Base-by-base conservation (phyloP, 2,113 vertebrate genomes). In the Halichoeres trimaculatus region DNA sequence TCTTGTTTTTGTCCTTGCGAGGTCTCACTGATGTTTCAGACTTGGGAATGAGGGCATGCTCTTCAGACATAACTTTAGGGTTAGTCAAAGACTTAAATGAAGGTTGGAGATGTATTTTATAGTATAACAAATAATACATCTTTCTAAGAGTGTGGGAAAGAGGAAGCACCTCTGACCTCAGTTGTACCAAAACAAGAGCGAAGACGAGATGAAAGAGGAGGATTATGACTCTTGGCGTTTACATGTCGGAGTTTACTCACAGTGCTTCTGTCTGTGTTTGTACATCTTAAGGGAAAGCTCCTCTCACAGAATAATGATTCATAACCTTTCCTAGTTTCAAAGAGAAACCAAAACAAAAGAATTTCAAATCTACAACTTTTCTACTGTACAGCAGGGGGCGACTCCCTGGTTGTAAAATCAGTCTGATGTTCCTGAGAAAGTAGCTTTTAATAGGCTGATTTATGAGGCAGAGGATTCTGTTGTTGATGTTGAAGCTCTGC, bases 141-240 rank as follows among this genome's bases (percentile, higher is more conserved):
- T 54, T 1, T 38, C 45, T 58, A 65, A 26, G 62, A 8, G 34
- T 35, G 62, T 72, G 63, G 52, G 48, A 78, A 71, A 81, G 51
- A 73, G 54, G 47, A 68, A 16, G 40, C 20, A 5, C 35, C 52
- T 56, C 8, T 81, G 75, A 75, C 61, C 72, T 59, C 22, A 24
- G 14, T 23, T 51, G 13, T 24, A 59, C 50, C 45, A 73, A 69
- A 81, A 85, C 67, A 65, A 59, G 23, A 35, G 14, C 0, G 2
- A 17, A 65, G 71, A 59, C n/a, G 13, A 24, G 35, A 19, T 10
- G 40, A 55, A 1, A 7, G 17, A 10, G 16, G 12, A 22, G 22
- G 41, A 48, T 56, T 16, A 35, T 12, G 0, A 34, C 8, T 9
- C 4, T 38, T 8, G 36, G 16, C 17, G 23, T 64, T 24, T 51